Conservation (phyloP, 2,888 invertebrate genomes). For the Globia sparganii region DNA sequence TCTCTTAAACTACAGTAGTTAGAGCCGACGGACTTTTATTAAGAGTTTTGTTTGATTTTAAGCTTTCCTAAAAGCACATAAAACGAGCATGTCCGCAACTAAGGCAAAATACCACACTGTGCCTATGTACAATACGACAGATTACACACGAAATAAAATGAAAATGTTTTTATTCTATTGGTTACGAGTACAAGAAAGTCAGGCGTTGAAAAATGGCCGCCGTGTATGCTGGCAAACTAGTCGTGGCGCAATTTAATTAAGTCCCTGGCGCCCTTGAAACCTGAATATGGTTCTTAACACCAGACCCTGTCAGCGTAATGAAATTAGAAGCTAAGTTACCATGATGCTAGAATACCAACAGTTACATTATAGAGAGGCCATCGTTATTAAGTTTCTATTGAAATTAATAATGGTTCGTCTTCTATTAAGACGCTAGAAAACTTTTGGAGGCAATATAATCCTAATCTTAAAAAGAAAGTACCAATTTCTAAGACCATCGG, state of each 20-base stretch:
- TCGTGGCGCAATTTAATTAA: conserved; percentile 56
- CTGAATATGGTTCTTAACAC: conserved; percentile 45
- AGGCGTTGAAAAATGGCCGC: conserved; percentile 56
- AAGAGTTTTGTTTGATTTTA: too few species aligned
- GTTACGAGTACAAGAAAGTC: conserved; percentile 43
- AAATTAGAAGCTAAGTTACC: conserved; percentile 39
- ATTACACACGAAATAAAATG: conserved; percentile 13
- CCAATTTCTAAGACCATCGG: not conserved
- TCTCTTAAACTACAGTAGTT: too few species aligned
- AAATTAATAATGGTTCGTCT: conserved; percentile 11
- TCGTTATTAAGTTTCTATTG: not conserved
- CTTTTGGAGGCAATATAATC: not conserved
- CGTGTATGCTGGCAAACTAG: conserved; percentile 44
- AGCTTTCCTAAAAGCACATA: too few species aligned
- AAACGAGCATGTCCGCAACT: too few species aligned
- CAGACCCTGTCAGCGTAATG: conserved; percentile 38
- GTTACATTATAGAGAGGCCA: not conserved
- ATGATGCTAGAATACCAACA: conserved; percentile 11
- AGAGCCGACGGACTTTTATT: too few species aligned
- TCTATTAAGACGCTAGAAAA: not conserved
- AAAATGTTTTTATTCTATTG: conserved; percentile 44
- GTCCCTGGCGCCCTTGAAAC: conserved; percentile 58
- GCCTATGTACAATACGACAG: not conserved
- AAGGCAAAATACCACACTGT: too few species aligned
- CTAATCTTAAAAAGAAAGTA: not conserved